Conservation (phyloP, 2,888 invertebrate species). For the Mythimna loreyi region DNA sequence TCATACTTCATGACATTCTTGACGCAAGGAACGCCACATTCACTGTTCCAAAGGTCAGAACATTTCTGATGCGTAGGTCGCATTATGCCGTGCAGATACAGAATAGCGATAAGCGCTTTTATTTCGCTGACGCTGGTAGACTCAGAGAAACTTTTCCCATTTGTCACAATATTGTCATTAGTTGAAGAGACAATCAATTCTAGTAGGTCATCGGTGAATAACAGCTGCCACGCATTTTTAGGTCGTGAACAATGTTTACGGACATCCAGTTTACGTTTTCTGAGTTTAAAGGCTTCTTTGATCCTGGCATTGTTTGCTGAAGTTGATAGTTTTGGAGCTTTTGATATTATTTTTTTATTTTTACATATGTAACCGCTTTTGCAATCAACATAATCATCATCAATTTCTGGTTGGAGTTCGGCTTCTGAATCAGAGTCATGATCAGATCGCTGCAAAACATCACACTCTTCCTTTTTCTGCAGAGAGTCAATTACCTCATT, state of each 20-base stretch:
- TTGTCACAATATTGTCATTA: conserved; percentile 80
- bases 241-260: conserved; percentile 74
- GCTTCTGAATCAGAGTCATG: conserved; percentile 85
- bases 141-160: conserved; percentile 62
- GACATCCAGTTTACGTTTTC: conserved; percentile 71
- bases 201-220: conserved; percentile 84
- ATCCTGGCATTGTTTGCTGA: conserved; percentile 67
- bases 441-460: conserved; percentile 82
- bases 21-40: conserved; percentile 79
- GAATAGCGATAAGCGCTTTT: conserved; percentile 83
- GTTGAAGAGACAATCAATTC: conserved; percentile 84
- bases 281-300: conserved; percentile 69
- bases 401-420: conserved; percentile 77
- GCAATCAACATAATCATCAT: conserved; percentile 75
- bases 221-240: conserved; percentile 82
- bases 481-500: conserved; percentile 85
- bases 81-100: conserved; percentile 86
- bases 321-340: conserved; percentile 72
- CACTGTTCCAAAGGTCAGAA: conserved; percentile 82
- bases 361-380: conserved; percentile 80
- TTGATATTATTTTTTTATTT: conserved; percentile 76
- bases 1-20: conserved; percentile 80
- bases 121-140: conserved; percentile 79
- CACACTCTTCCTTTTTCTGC: conserved; percentile 83
- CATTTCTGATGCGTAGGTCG: conserved; percentile 82